Evolutionary conservation across 2,113 vertebrate species (phyloP), one percentile per base, ranked within the genome.

Genomic region (Microtus oregoni): DNA sequence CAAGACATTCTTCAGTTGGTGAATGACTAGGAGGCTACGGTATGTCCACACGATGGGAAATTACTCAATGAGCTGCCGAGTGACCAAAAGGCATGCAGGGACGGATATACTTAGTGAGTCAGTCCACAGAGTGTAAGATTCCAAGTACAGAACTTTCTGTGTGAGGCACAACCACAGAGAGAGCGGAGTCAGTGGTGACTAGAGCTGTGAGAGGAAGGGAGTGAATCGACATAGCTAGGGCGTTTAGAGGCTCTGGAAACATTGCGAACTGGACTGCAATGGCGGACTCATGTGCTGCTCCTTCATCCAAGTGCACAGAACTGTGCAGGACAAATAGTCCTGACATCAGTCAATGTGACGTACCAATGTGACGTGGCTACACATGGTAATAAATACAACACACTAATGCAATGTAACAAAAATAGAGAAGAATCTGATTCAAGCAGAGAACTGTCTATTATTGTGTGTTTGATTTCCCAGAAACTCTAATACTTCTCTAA

Each of bases 401-500:
- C 6, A 58, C 44, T 81, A 89, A 79, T 35, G 24, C 0, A 17
- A 79, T 26, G 35, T 67, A 75, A 50, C n/a, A 67, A 58, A 85
- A 89, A 78, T 22, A 89, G 26, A n/a, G 52, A 41, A 79, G 73
- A 32, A 0, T n/a, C 38, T 55, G 47, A 86, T 20, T 10, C 10
- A 35, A 50, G 44, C 20, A 44, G n/a, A n/a, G 30, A 13, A 22
- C 38, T 8, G 7, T 67, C 32, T 63, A 12, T 78, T 75, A 30
- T 41, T 50, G 58, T 75, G 44, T 61, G 65, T 87, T 89, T 41
- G 50, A 86, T 50, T 86, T 90, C 68, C 38, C n/a, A 22, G 67
- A 82, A 93, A 86, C 26, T 72, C 55, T 81, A 50, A 86, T 86
- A 41, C 20, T 91, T 94, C 58, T 75, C 30, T 77, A 68, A 86